phyloP scores from a whole-genome alignment of 35 echinoderm and acorn worm genomes.

The Eucidaris tribuloides region DNA sequence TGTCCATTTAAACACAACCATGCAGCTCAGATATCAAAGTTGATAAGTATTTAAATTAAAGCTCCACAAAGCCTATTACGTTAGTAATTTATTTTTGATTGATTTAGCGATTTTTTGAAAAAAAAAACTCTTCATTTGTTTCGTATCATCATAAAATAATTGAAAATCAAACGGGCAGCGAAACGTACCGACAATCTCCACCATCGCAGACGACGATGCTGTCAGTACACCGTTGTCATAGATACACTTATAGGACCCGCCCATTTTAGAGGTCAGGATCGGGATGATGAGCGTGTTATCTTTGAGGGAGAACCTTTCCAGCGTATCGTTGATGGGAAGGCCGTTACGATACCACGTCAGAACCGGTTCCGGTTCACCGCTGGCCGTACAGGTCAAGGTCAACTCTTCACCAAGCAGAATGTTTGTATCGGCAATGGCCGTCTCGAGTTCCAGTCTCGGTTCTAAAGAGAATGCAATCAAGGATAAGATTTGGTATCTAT shows the following conservation, averaged over 20 bases:
- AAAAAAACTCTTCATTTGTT: too few species aligned
- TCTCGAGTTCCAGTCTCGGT: conserved; percentile 12
- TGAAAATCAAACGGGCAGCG: too few species aligned
- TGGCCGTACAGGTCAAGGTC: not conserved
- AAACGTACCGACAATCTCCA: not conserved
- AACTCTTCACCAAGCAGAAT: conserved; percentile 34
- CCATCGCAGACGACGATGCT: conserved; percentile 14
- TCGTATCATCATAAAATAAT: too few species aligned
- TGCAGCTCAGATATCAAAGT: too few species aligned
- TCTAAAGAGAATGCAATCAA: not conserved
- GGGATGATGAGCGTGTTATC: conserved; percentile 21
- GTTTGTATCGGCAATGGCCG: conserved; percentile 17
- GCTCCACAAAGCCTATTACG: too few species aligned
- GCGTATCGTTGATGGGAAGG: not conserved
- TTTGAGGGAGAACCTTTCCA: conserved; percentile 2
- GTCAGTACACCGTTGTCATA: conserved; percentile 30
- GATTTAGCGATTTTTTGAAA: too few species aligned
- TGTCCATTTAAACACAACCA: too few species aligned
- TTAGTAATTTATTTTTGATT: too few species aligned
- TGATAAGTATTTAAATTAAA: too few species aligned
- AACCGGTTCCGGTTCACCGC: not conserved
- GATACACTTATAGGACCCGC: conserved; percentile 26
- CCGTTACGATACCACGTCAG: conserved; percentile 26
- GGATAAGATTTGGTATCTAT: too few species aligned
- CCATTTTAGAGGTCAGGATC: conserved; percentile 13